phyloP scores from a whole-genome alignment of 2,113 vertebrate genomes.

The Podarcis muralis region DNA sequence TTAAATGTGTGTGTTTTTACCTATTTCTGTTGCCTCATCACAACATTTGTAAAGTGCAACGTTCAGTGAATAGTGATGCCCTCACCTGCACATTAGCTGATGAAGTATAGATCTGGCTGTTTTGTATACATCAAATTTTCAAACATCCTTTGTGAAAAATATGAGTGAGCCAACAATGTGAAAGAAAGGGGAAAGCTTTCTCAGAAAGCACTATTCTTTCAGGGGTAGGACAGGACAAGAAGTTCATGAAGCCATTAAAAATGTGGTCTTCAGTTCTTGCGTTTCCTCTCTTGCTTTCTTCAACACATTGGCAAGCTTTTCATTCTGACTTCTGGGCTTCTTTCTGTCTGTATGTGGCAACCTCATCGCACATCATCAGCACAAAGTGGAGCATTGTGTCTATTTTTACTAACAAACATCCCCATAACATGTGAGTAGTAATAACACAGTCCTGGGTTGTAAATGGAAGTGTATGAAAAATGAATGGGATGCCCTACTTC shows the following conservation, averaged over 20 bases:
- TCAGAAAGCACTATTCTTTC: background rate
- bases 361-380: background rate
- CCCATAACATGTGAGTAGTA: background rate
- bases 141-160: background rate
- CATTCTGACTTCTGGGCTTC: background rate
- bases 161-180: background rate
- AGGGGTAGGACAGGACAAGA: background rate
- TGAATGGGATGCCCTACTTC: background rate
- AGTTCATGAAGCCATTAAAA: background rate
- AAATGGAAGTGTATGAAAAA: background rate
- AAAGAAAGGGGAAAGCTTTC: background rate
- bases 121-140: background rate
- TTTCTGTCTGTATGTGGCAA: background rate
- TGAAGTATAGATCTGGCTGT: background rate
- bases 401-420: background rate
- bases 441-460: background rate
- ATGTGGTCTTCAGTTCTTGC: background rate
- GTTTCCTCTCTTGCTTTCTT: background rate
- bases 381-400: background rate
- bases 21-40: background rate
- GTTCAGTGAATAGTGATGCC: background rate
- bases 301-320: background rate
- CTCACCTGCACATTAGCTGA: background rate
- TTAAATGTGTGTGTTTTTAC: background rate
- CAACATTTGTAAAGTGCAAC: background rate